These are phyloP conservation scores for Catharus bicknelli DNA, from an alignment of 2,113 vertebrate species.

Conservation along the genomic window DNA sequence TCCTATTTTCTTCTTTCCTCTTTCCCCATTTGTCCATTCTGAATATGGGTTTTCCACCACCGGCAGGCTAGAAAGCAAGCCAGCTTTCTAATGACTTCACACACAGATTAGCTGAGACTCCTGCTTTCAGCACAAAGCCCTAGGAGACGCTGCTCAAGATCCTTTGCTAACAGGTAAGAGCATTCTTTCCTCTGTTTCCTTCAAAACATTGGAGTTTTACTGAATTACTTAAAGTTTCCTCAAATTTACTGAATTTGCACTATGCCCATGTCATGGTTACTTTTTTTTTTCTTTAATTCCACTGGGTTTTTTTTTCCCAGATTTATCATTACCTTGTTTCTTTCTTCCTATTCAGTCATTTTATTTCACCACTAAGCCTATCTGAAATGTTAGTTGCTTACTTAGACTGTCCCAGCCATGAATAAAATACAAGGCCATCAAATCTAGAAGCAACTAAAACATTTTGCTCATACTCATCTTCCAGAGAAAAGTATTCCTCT, in stretches of 20 bases:
- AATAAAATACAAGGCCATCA: not conserved
- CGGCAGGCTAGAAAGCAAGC: not conserved
- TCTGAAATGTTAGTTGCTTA: not conserved
- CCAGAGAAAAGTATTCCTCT: not conserved
- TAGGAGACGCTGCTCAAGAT: not conserved
- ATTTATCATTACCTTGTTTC: not conserved
- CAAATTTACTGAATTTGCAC: not conserved
- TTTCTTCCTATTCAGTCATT: not conserved
- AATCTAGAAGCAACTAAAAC: not conserved
- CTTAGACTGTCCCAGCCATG: not conserved
- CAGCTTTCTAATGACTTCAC: not conserved
- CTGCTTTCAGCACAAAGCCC: not conserved
- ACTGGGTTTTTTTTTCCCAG: not conserved
- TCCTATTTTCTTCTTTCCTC: not conserved
- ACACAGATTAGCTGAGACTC: not conserved
- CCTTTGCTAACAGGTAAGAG: not conserved
- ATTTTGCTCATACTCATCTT: not conserved
- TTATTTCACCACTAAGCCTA: not conserved
- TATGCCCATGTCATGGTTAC: not conserved
- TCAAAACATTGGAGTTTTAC: not conserved
- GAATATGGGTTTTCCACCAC: not conserved
- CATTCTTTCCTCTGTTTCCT: not conserved
- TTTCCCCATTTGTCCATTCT: not conserved
- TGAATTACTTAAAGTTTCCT: not conserved
- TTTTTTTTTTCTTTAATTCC: not conserved